Base-by-base conservation (phyloP, 2,113 vertebrate genomes). In the Prunella fulvescens region DNA sequence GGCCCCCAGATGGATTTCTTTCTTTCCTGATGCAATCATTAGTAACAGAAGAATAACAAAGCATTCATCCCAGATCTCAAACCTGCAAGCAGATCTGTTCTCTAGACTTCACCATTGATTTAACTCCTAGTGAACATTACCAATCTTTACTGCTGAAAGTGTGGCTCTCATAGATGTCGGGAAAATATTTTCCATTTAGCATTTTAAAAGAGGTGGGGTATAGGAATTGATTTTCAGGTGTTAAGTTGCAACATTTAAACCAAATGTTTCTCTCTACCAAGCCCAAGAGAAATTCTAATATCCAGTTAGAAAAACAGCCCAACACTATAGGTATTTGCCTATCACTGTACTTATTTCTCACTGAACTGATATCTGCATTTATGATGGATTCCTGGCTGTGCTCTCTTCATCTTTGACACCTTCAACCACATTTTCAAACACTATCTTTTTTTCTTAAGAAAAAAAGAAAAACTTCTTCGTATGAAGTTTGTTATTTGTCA, bases 41-140 rank as follows among this genome's bases (percentile, higher is more conserved):
- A 86, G 83, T 64, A 92, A 97, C 53, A 66, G 77, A 79, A 76
- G 77, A 89, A 70, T 48, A 97, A 96, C 82, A 88, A 94, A 91
- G 61, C 81, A 91, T 73, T 92, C 84, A 76, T 48, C 33, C 5
- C 23, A 31, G 82, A 88, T 87, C 87, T 92, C 91, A 94, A 96
- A 96, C 92, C 88, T 88, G 94, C 91, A 90, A 90, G 95, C 91
- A 95, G 83, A 93, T 78, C 82, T 96, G 92, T 65, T 80, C 81
- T 81, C 77, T 40, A 7, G 22, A 85, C 64, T 88, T 91, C 50
- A 58, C 16, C 10, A 54, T 13, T 81, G 78, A 94, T 96, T 96
- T 79, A 81, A 96, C 96, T 97, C 95, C 92, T 92, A 89, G 92
- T 50, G 97, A 98, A 96, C 71, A 89, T 37, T 97, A 82, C 97